Base-by-base conservation (phyloP, 2,888 invertebrate species). In the Apamea anceps region DNA sequence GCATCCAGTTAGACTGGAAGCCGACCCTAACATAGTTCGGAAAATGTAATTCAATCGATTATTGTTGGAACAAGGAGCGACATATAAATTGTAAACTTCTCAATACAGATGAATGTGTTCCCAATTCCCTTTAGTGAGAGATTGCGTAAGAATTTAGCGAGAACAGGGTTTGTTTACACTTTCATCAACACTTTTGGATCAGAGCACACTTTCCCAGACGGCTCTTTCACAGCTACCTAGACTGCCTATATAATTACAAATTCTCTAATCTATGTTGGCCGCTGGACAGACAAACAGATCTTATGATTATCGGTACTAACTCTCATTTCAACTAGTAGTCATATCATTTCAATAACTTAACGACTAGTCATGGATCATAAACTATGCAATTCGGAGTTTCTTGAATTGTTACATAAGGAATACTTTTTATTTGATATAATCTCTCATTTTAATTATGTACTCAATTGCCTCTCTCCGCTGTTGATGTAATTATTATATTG, bases 371-470 rank as follows among this genome's bases (percentile, higher is more conserved):
- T 32, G 18, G 57, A 0, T 45, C 83, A 45, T 77, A 83, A 83
- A 83, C 48, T 13, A 42, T 60, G 74, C 81, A n/a, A 48, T 75
- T 82, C 12, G 54, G 5, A 68, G 37, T 82, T 68, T 80, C 68
- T 76, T 76, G 25, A 57, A 57, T 28, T 81, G 77, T 81, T 81
- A 54, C n/a, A 37, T 83, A 37, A 83, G 63, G 32, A 6, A 60
- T 60, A n/a, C 1, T 45, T 75, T 83, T 76, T 65, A 65, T 82
- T 82, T 76, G 57, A 70, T 65, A 83, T 76, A 71, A 81, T 67
- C 60, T 81, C 77, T 60, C 57, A 71, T 82, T 82, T 81, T 82
- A 45, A 75, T 82, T 76, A 82, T 76, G 76, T 60, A 54, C 65
- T 65, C 48, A 82, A 80, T 62, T 80, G 25, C 67, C 80, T 80